A percentile compares a stretch with the other conserved stretches of the same genome.
phyloP scores from a whole-genome alignment of 2,888 invertebrate genomes.

The Boloria euphrosyne region DNA sequence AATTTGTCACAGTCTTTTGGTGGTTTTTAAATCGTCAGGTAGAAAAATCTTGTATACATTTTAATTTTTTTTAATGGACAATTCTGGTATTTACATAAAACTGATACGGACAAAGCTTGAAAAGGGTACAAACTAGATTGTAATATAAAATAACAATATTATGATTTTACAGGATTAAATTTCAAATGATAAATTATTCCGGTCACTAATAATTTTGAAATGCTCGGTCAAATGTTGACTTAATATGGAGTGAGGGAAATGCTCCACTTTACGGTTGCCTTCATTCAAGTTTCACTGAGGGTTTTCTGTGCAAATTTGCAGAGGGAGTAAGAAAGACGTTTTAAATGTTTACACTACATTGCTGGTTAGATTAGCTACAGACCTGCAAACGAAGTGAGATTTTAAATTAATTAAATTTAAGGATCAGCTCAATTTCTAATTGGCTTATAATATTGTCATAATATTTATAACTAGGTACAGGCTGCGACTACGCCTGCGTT shows the following conservation, averaged over 20 bases:
- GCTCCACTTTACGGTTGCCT: slow-evolving; percentile 17
- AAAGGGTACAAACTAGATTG: background rate
- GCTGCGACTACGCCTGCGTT: too few relatives aligned
- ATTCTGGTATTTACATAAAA: background rate
- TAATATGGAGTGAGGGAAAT: slow-evolving; percentile 19
- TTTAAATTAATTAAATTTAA: slow-evolving; percentile 14
- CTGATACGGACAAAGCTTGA: background rate
- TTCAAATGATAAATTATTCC: slow-evolving; percentile 29
- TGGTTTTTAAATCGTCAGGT: too few relatives aligned
- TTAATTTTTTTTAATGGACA: too few relatives aligned
- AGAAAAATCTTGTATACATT: too few relatives aligned
- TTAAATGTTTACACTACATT: slow-evolving; percentile 19
- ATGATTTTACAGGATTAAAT: slow-evolving; percentile 13
- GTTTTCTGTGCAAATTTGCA: slow-evolving; percentile 19
- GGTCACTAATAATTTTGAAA: slow-evolving; percentile 26
- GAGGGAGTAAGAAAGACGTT: slow-evolving; percentile 16
- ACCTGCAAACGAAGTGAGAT: slow-evolving; percentile 9
- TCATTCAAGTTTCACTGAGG: slow-evolving; percentile 21
- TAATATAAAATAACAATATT: slow-evolving; percentile 3
- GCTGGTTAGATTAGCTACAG: slow-evolving; percentile 18
- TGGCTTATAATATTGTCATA: too few relatives aligned
- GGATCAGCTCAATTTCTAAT: too few relatives aligned
- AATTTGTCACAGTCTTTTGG: too few relatives aligned
- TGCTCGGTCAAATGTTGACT: slow-evolving; percentile 24
- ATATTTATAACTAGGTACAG: too few relatives aligned